Evolutionary conservation across 2,888 invertebrate genomes (phyloP), one percentile per base, ranked within the genome.

Genomic region (Schrankia costaestrigalis): DNA sequence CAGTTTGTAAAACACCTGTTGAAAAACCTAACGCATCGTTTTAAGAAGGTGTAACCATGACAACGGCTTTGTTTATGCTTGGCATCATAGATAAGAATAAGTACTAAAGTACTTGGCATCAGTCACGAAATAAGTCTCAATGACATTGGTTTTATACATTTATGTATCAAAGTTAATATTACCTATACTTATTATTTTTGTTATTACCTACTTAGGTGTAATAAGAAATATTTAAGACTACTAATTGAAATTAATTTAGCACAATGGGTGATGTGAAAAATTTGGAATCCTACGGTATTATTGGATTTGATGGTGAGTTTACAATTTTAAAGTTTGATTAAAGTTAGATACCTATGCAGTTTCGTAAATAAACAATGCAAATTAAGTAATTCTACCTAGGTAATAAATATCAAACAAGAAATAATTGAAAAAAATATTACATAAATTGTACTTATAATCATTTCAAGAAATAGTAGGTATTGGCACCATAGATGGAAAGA

Each of bases 221-320:
- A n/a, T 11, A 15, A 25, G 22, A 18, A 21, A n/a, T 26, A 21
- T 11, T 18, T 26, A 22, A 31, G 21, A 30, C 17, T 26, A 26
- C 26, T 21, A 26, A n/a, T 37, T 26, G 45, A 52, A 34, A 47
- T 43, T 56, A 39, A 45, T 42, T 51, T 34, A 4, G 3, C 1
- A 61, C 43, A 31, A 82, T 76, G 54, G 90, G 32, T 38, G 55
- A 91, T 44, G 89, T 92, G 1, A 83, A 90, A 61, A 90, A 90
- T 60, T 85, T 95, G 35, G 89, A 92, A 58, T 76, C 93, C 3
- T 87, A 90, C 33, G 92, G 92, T 25, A 93, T 95, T 40, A 93
- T 95, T 54, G 95, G 94, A 29, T 95, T 95, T 78, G 94, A 95
- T 79, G 95, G 95, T 93, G 74, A 77, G 76, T 63, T 8, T n/a